Evolutionary conservation across 2,113 vertebrate genomes (phyloP).

Genomic region (Alces alces): DNA sequence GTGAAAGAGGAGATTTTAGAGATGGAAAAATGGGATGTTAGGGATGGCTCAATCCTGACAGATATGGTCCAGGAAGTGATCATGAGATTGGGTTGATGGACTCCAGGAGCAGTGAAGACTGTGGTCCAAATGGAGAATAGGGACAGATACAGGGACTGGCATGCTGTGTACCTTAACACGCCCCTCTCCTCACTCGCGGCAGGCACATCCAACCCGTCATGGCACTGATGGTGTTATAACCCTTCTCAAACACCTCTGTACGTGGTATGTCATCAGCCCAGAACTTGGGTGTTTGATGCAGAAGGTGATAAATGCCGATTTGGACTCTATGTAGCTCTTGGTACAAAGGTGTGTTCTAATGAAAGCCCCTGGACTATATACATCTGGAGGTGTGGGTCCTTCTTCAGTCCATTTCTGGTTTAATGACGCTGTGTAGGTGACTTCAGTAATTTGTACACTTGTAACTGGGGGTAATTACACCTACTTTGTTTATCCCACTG

Average conservation of each 20-base stretch:
- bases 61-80: not conserved
- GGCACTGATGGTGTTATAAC: not conserved
- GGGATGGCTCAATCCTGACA: not conserved
- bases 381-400: not conserved
- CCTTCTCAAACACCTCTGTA: not conserved
- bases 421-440: not conserved
- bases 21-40: not conserved
- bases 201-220: rapidly evolving
- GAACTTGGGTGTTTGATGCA: not conserved
- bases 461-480: not conserved
- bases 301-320: not conserved
- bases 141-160: not conserved
- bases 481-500: not conserved
- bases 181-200: rapidly evolving
- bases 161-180: rapidly evolving
- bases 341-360: not conserved
- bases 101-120: not conserved
- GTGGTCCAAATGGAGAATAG: not conserved
- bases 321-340: not conserved
- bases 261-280: not conserved
- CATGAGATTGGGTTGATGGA: not conserved
- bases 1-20: not conserved
- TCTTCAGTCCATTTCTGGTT: not conserved
- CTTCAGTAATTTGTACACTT: not conserved
- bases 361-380: not conserved